Conservation (phyloP, 2,797 vertebrate genomes). For the Hemitrygon akajei region DNA sequence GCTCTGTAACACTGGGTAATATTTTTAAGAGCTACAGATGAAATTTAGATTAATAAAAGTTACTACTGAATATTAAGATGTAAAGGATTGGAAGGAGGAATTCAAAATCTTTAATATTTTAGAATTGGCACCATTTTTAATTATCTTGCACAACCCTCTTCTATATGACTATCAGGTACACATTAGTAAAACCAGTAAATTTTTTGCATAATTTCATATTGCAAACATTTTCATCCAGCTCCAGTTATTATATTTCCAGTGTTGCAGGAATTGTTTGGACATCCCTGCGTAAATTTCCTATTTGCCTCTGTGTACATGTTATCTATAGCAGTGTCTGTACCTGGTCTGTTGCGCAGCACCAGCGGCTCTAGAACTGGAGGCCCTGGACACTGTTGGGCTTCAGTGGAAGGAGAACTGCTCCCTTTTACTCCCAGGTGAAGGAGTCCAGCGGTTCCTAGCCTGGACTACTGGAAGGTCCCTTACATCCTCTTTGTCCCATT, state of each 20-base stretch:
- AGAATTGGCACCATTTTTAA: background rate
- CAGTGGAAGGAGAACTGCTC: conserved; percentile 88
- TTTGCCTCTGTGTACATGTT: conserved; percentile 96
- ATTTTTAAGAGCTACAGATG: conserved; percentile 53
- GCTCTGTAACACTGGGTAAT: conserved; percentile 55
- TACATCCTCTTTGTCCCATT: conserved; percentile 69
- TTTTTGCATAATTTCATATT: background rate
- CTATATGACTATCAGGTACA: background rate
- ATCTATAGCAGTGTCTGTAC: conserved; percentile 83
- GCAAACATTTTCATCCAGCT: conserved; percentile 18
- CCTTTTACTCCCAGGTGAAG: conserved; percentile 82
- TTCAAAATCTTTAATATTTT: background rate
- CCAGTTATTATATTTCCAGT: conserved; percentile 45
- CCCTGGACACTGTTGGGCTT: conserved; percentile 79
- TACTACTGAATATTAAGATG: background rate
- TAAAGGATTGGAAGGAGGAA: background rate
- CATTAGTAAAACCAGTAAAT: background rate
- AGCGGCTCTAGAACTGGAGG: conserved; percentile 92
- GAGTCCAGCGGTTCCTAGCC: conserved; percentile 90
- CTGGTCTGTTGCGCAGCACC: conserved; percentile 54
- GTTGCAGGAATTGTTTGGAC: conserved; percentile 63
- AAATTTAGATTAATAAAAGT: background rate
- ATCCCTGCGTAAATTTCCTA: conserved; percentile 87
- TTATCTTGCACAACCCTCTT: too few species aligned
- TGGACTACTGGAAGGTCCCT: conserved; percentile 94